These are phyloP conservation scores for Miichthys miiuy DNA, from an alignment of 2,797 vertebrate species.

Conservation along the genomic window DNA sequence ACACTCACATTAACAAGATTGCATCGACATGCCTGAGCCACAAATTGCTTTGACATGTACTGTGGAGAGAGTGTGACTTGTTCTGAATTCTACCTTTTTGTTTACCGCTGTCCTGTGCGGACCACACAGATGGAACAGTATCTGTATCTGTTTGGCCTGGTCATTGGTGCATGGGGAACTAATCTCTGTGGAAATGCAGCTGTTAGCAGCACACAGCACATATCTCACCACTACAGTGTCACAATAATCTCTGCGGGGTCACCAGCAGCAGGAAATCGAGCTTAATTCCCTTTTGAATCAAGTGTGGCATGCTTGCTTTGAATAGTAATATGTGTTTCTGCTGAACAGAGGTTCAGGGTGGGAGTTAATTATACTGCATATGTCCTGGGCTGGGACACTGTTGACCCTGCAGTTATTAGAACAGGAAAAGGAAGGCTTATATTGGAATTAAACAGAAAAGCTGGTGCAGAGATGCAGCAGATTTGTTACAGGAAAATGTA, in stretches of 20 bases:
- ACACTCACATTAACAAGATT: not conserved
- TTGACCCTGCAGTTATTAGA: constrained; percentile 18
- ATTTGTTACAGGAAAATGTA: not conserved
- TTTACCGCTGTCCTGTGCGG: constrained; percentile 26
- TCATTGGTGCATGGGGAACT: constrained; percentile 23
- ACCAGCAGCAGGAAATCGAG: constrained; percentile 36
- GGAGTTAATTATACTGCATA: constrained; percentile 33
- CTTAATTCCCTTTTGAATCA: constrained; percentile 37
- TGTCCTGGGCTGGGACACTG: constrained; percentile 12
- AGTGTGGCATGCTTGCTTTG: constrained; percentile 13
- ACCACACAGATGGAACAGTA: constrained; percentile 8
- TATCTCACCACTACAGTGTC: constrained; percentile 34
- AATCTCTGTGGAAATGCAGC: constrained; percentile 55
- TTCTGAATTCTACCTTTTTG: constrained; percentile 8
- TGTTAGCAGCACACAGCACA: constrained; percentile 42
- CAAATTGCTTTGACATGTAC: not conserved
- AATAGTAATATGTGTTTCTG: constrained; percentile 47
- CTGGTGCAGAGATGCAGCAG: not conserved
- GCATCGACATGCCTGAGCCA: not conserved
- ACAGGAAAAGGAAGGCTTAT: constrained; percentile 18
- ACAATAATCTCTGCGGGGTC: constrained; percentile 46
- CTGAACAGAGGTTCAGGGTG: constrained; percentile 46
- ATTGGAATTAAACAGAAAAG: not conserved
- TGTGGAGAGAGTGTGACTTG: constrained; percentile 3
- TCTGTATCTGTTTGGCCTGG: constrained; percentile 34